Percentiles rank a stretch among this genome's conserved stretches.
Evolutionary conservation across 2,888 invertebrate genomes (phyloP).

Genomic region (Incurvaria masculella): DNA sequence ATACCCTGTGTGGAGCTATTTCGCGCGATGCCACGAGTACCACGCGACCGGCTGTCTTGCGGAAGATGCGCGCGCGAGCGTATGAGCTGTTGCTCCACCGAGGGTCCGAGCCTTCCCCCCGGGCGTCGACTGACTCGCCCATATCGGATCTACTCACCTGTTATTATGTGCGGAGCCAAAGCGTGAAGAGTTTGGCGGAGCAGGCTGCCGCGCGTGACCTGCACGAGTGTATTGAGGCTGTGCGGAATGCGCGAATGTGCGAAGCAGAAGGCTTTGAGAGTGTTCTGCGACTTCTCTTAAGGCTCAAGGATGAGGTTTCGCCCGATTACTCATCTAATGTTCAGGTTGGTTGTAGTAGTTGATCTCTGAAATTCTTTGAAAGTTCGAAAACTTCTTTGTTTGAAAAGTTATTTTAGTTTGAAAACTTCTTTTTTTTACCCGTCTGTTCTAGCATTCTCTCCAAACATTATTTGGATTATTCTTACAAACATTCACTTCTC

Average conservation of each 20-base stretch:
- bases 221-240: conserved; percentile 29
- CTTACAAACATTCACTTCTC: too few relatives aligned
- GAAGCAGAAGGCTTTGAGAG: conserved; percentile 27
- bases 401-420: too few relatives aligned
- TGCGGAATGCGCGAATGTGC: conserved; percentile 30
- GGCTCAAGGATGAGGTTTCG: conserved; percentile 30
- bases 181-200: conserved; percentile 37
- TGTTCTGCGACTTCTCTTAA: conserved; percentile 31
- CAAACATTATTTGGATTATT: too few relatives aligned
- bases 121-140: conserved; percentile 26
- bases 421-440: neutral
- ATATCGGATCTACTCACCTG: conserved; percentile 35
- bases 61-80: conserved; percentile 37
- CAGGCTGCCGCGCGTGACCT: conserved; percentile 33
- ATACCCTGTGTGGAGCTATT: neutral
- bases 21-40: neutral
- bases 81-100: conserved; percentile 46
- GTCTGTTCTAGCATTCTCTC: too few relatives aligned
- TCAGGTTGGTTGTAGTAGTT: conserved; percentile 33
- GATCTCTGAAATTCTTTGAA: too few relatives aligned
- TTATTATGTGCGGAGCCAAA: conserved; percentile 32
- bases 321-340: conserved; percentile 34
- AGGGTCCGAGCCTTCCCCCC: conserved; percentile 24
- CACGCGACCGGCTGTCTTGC: conserved; percentile 18
- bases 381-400: neutral